These are phyloP conservation scores for Sarcophaga subvicina DNA, from an alignment of 2,888 invertebrate species.

Conservation along the genomic window DNA sequence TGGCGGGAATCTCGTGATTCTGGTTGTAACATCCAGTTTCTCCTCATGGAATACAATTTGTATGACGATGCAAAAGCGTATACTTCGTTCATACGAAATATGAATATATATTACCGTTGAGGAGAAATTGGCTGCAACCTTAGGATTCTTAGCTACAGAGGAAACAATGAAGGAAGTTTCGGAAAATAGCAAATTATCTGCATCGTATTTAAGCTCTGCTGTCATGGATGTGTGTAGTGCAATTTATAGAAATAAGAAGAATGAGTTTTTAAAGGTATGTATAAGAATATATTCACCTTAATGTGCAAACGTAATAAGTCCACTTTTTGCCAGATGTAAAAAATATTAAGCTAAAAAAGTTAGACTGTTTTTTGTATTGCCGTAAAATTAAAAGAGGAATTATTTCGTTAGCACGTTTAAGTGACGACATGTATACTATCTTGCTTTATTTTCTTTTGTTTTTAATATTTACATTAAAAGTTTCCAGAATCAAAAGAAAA, in stretches of 20 bases:
- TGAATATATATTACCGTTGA: constrained; percentile 32
- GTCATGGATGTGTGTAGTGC: constrained; percentile 11
- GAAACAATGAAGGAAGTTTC: constrained; percentile 26
- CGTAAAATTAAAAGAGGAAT: too few relatives aligned
- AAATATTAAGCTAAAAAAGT: too few relatives aligned
- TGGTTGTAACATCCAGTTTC: constrained; percentile 34
- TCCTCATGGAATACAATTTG: constrained; percentile 28
- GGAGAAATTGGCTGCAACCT: constrained; percentile 35
- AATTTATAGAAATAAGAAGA: constrained; percentile 24
- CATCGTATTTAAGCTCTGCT: constrained; percentile 11
- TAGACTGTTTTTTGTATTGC: too few relatives aligned
- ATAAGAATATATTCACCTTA: too few relatives aligned
- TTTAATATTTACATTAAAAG: too few relatives aligned
- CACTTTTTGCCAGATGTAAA: too few relatives aligned
- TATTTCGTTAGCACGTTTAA: not conserved
- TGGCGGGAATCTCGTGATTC: not conserved
- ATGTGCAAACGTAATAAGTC: too few relatives aligned
- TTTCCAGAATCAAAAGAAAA: not conserved
- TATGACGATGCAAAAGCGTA: constrained; percentile 9
- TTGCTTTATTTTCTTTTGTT: not conserved
- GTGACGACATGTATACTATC: too few relatives aligned
- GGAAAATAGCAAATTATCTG: constrained; percentile 34
- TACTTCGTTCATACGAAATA: constrained; percentile 23
- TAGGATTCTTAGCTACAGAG: constrained; percentile 25
- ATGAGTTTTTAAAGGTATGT: not conserved